Conservation (phyloP, 37 sponge, comb jelly and placozoan genomes). For the Spongia lamella region DNA sequence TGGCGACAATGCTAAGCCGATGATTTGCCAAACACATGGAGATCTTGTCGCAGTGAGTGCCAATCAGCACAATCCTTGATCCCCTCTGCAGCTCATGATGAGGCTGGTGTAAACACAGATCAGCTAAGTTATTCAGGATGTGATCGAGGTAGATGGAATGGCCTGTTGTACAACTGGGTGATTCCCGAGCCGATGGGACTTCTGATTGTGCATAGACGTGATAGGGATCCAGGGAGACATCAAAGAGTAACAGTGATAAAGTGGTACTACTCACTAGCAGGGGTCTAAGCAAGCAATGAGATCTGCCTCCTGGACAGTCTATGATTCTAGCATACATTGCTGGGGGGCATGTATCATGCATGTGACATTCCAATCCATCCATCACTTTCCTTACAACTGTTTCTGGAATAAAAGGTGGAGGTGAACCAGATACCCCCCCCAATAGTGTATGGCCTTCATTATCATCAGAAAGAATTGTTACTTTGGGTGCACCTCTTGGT, state of each 20-base stretch:
- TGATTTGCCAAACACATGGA: conserved; percentile 3
- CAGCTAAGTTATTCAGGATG: conserved; percentile 24
- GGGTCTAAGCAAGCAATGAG: conserved; percentile 18
- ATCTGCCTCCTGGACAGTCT: conserved; percentile 32
- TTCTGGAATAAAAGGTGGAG: conserved; percentile 42
- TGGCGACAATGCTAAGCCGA: conserved; percentile 35
- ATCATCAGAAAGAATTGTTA: conserved; percentile 4
- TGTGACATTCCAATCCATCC: conserved; percentile 24
- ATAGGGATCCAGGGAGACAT: conserved; percentile 28
- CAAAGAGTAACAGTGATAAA: conserved; percentile 32
- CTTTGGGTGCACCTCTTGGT: not conserved
- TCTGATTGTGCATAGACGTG: not conserved
- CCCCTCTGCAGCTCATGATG: conserved; percentile 26
- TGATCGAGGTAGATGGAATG: conserved; percentile 46
- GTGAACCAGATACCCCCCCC: too few relatives aligned
- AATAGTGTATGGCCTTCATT: not conserved
- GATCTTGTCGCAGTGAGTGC: conserved; percentile 63
- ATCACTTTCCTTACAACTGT: conserved; percentile 31
- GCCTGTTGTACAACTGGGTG: not conserved
- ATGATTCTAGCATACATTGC: conserved; percentile 28
- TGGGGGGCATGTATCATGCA: conserved; percentile 8
- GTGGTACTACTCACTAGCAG: conserved; percentile 55
- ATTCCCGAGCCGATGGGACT: not conserved
- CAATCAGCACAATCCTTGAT: conserved; percentile 55
- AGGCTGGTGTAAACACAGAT: conserved; percentile 43